These are phyloP conservation scores for Onychomys leucogaster DNA, from an alignment of 2,797 vertebrate species.

Conservation along the genomic window DNA sequence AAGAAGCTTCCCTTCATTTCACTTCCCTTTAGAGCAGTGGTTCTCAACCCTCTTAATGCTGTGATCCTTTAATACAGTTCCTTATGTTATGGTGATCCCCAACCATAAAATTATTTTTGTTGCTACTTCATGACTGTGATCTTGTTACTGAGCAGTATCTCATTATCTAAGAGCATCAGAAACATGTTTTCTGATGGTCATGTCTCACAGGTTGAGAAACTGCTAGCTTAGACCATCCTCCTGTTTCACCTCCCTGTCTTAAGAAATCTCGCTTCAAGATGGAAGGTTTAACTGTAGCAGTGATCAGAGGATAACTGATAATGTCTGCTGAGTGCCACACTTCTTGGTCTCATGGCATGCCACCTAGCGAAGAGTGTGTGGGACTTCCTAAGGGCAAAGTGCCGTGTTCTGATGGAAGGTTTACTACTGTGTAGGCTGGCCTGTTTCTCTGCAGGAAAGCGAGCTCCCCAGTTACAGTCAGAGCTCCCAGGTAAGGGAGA, in stretches of 20 bases:
- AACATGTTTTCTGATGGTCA: not conserved
- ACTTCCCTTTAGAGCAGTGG: not conserved
- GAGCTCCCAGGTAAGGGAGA: not conserved
- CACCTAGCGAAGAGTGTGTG: not conserved
- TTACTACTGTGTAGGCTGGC: not conserved
- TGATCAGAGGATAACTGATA: not conserved
- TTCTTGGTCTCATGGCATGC: not conserved
- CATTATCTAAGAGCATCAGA: not conserved
- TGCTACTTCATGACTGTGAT: not conserved
- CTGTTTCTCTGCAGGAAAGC: not conserved
- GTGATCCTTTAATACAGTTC: not conserved
- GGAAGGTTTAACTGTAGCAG: not conserved
- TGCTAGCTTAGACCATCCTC: not conserved
- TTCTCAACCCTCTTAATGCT: too few relatives aligned
- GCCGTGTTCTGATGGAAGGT: not conserved
- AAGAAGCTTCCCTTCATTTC: not conserved
- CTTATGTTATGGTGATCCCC: not conserved
- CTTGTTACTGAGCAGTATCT: not conserved
- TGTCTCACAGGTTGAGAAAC: not conserved
- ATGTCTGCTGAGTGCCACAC: not conserved
- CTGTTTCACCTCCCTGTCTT: not conserved
- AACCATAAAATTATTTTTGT: not conserved
- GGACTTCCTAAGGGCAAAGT: not conserved
- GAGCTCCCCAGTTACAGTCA: not conserved
- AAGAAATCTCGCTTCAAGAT: not conserved